Percentiles rank a stretch among this genome's conserved stretches.
Conservation (phyloP, 2,113 vertebrate species). For the Aphyosemion australe region DNA sequence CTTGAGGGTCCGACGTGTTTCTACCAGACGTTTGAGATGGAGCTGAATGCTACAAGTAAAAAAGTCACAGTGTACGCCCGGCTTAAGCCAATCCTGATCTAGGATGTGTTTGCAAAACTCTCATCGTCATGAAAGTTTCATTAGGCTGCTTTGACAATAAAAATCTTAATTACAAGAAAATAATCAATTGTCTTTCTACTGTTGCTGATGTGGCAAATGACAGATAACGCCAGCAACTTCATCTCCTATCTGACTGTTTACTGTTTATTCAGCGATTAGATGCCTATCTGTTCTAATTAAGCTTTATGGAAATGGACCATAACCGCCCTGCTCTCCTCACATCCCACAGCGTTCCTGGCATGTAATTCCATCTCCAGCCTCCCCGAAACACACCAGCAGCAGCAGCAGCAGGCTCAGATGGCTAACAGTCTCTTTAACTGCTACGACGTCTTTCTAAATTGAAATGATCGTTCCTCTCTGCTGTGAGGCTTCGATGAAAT, state of each 20-base stretch:
- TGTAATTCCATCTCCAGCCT: conserved; percentile 7
- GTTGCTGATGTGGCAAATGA: conserved; percentile 9
- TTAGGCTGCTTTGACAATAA: neutral
- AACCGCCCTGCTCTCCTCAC: conserved; percentile 14
- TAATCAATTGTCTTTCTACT: neutral
- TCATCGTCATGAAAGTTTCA: too few relatives aligned
- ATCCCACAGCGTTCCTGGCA: conserved; percentile 6
- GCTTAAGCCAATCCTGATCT: too few relatives aligned
- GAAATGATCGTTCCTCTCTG: conserved; percentile 22
- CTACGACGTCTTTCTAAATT: conserved; percentile 24
- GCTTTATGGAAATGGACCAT: conserved; percentile 35
- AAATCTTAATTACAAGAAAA: neutral
- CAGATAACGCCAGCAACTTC: conserved; percentile 4
- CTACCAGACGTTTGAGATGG: too few relatives aligned
- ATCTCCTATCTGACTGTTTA: conserved; percentile 17
- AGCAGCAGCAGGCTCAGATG: conserved; percentile 27
- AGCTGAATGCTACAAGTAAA: too few relatives aligned
- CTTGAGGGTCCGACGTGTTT: too few relatives aligned
- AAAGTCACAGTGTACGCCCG: too few relatives aligned
- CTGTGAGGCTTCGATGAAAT: conserved; percentile 25
- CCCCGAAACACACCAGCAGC: conserved; percentile 16
- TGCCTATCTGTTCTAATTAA: conserved; percentile 38
- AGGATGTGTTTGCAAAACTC: neutral
- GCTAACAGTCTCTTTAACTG: conserved; percentile 25
- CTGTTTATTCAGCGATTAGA: conserved; percentile 45